Conservation (phyloP, 1,140 invertebrate genomes). For the Drosophila santomea region DNA sequence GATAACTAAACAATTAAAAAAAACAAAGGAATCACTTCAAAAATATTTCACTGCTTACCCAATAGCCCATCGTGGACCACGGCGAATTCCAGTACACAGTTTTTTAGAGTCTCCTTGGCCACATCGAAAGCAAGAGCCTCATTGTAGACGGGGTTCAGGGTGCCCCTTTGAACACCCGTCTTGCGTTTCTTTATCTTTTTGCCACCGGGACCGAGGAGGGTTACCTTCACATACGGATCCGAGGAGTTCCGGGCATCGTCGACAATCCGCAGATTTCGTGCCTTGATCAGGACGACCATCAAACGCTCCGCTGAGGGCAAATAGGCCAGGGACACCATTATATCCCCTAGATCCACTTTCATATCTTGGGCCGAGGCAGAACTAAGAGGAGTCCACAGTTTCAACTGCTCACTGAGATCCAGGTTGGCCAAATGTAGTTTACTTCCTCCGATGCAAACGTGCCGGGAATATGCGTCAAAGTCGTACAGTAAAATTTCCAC, state of each 20-base stretch:
- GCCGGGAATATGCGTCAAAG: constrained; percentile 89
- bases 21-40: too few species aligned
- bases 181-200: constrained; percentile 95
- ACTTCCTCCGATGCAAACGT: constrained; percentile 87
- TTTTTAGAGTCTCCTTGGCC: constrained; percentile 86
- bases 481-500: constrained; percentile 87
- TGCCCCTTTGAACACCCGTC: constrained; percentile 94
- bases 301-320: constrained; percentile 88
- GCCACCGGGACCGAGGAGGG: constrained; percentile 91
- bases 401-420: constrained; percentile 84
- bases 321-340: constrained; percentile 89
- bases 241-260: constrained; percentile 86
- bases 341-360: constrained; percentile 86
- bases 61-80: constrained; percentile 86
- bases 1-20: too few species aligned
- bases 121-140: constrained; percentile 94
- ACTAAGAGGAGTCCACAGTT: constrained; percentile 85
- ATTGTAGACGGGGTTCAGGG: constrained; percentile 93
- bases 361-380: constrained; percentile 84
- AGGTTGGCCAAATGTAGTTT: constrained; percentile 85
- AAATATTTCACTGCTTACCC: constrained; percentile 57
- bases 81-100: constrained; percentile 86
- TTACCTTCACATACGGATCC: constrained; percentile 95
- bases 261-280: constrained; percentile 87
- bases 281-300: constrained; percentile 89